These are phyloP conservation scores for Capitulum mitella DNA, from an alignment of 2,888 invertebrate species.

Conservation along the genomic window DNA sequence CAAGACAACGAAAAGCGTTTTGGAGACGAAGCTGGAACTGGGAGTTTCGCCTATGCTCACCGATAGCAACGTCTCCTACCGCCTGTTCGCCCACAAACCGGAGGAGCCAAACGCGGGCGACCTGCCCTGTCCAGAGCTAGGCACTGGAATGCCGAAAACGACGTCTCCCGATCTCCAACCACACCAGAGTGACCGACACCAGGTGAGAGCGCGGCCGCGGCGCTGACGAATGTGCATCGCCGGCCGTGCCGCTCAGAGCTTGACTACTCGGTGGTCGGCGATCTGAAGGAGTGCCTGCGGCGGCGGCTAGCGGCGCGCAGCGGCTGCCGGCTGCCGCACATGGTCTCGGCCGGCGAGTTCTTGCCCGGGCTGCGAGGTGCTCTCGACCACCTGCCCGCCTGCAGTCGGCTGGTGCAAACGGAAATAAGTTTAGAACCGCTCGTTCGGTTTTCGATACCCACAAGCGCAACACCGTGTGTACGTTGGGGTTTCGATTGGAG, in stretches of 20 bases:
- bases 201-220: not conserved
- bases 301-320: not conserved
- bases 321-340: conserved; percentile 7
- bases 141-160: not conserved
- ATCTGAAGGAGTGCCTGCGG: not conserved
- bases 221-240: not conserved
- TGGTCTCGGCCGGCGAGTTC: not conserved
- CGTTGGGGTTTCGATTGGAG: too few species aligned
- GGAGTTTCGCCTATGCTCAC: not conserved
- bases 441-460: too few species aligned
- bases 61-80: not conserved
- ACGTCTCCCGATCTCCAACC: not conserved
- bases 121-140: not conserved
- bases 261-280: not conserved
- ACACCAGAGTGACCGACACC: not conserved
- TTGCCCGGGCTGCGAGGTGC: not conserved
- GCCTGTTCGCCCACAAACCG: not conserved
- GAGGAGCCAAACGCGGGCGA: not conserved
- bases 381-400: not conserved
- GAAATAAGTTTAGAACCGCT: not conserved
- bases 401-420: not conserved
- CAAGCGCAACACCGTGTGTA: too few species aligned
- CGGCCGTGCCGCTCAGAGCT: not conserved
- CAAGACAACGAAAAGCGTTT: not conserved
- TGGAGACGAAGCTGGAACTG: not conserved